phyloP scores from a whole-genome alignment of 2,113 vertebrate species.

The Serilophus lunatus region DNA sequence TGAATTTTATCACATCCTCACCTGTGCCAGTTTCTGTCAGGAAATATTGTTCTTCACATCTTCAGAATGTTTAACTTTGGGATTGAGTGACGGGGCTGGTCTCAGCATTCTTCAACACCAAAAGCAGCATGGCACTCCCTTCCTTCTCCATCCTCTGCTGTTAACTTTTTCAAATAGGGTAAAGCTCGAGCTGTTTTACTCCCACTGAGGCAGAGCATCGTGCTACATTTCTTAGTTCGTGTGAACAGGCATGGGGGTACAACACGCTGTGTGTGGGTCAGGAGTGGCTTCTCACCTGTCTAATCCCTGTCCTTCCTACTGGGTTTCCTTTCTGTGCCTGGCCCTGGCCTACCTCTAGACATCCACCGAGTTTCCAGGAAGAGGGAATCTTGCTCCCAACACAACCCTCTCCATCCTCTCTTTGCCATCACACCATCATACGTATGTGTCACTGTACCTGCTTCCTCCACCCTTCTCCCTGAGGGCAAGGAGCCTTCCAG shows the following conservation, averaged over 20 bases:
- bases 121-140: background rate
- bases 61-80: background rate
- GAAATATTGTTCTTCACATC: background rate
- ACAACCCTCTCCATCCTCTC: background rate
- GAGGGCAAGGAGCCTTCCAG: background rate
- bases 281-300: background rate
- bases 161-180: background rate
- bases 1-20: background rate
- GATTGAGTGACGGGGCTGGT: background rate
- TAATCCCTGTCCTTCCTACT: background rate
- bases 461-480: background rate
- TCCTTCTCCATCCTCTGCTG: background rate
- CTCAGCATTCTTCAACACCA: background rate
- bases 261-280: accelerated
- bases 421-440: background rate
- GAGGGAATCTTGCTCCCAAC: background rate
- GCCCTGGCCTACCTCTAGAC: background rate
- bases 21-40: background rate
- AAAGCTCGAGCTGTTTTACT: background rate
- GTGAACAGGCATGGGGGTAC: background rate
- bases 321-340: background rate
- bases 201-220: background rate
- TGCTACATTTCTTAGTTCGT: background rate
- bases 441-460: background rate
- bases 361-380: background rate